Conservation (phyloP, 2,888 invertebrate species). For the Digitonthophagus gazella region DNA sequence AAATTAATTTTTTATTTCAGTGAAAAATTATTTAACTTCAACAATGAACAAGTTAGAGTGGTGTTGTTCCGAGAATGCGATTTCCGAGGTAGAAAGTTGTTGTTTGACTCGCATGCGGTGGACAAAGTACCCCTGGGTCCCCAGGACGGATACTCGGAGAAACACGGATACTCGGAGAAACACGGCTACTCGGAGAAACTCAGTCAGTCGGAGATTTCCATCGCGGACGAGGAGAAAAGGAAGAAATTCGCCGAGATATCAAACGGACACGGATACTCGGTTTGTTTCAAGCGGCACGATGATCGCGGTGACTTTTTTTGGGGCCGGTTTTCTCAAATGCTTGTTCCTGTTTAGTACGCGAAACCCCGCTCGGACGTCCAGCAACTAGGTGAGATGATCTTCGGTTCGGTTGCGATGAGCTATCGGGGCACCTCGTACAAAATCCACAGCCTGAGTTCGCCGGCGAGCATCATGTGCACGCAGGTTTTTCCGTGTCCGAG, state of each 20-base stretch:
- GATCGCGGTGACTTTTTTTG: too few species aligned
- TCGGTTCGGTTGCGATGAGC: constrained; percentile 87
- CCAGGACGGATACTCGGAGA: not conserved
- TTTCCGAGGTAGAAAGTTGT: constrained; percentile 72
- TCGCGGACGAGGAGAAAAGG: constrained; percentile 23
- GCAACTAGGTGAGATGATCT: constrained; percentile 86
- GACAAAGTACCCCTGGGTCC: constrained; percentile 56
- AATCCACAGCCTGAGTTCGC: constrained; percentile 63
- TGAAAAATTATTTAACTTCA: constrained; percentile 63
- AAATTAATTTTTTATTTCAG: constrained; percentile 38
- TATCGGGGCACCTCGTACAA: constrained; percentile 85
- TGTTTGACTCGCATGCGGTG: constrained; percentile 78
- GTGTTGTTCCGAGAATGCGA: constrained; percentile 85
- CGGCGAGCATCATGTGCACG: constrained; percentile 47
- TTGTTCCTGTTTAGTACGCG: constrained; percentile 55
- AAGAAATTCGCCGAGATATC: constrained; percentile 60
- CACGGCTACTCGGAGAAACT: constrained; percentile 19
- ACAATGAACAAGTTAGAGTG: constrained; percentile 73
- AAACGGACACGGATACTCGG: constrained; percentile 65
- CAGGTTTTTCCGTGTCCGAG: constrained; percentile 51
- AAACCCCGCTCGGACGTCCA: constrained; percentile 68
- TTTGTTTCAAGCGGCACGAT: too few species aligned
- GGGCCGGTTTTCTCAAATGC: too few species aligned
- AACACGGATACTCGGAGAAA: constrained; percentile 17
- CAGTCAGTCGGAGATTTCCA: not conserved